phyloP scores from a whole-genome alignment of 2,888 invertebrate genomes.

The Acleris emargana region DNA sequence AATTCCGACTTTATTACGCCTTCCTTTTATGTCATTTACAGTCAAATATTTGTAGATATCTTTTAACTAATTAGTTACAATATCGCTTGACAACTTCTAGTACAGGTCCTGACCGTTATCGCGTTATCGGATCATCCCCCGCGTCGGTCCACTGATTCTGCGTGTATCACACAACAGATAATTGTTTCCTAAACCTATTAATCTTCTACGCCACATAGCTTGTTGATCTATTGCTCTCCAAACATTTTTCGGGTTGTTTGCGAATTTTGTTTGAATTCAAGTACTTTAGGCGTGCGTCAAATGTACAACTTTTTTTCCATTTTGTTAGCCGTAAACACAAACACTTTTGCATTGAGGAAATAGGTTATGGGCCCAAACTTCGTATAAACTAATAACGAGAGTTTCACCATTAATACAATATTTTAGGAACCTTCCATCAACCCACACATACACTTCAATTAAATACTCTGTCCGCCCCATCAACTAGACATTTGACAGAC shows the following conservation, averaged over 20 bases:
- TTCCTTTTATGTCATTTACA: too few relatives aligned
- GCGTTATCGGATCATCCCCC: constrained; percentile 4
- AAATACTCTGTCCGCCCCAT: neutral
- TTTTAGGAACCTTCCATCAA: too few relatives aligned
- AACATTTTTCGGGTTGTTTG: constrained; percentile 9
- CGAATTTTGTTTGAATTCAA: neutral
- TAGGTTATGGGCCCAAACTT: too few relatives aligned
- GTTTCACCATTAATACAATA: too few relatives aligned
- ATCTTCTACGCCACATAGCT: constrained; percentile 30
- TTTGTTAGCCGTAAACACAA: too few relatives aligned
- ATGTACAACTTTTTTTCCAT: too few relatives aligned
- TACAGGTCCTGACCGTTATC: neutral
- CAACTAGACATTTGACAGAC: neutral
- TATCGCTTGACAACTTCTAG: neutral
- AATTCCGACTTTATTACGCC: too few relatives aligned
- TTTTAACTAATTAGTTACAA: too few relatives aligned
- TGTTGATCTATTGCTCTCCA: constrained; percentile 17
- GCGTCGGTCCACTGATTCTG: constrained; percentile 8
- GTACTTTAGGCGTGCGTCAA: neutral
- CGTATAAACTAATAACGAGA: too few relatives aligned
- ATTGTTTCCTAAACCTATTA: constrained; percentile 33
- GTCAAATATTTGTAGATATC: too few relatives aligned
- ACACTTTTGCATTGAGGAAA: too few relatives aligned
- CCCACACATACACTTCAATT: too few relatives aligned
- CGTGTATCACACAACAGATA: constrained; percentile 15